Percentiles rank a stretch among this genome's conserved stretches.
Conservation (phyloP, 2,113 vertebrate genomes). For the Oophaga pumilio region DNA sequence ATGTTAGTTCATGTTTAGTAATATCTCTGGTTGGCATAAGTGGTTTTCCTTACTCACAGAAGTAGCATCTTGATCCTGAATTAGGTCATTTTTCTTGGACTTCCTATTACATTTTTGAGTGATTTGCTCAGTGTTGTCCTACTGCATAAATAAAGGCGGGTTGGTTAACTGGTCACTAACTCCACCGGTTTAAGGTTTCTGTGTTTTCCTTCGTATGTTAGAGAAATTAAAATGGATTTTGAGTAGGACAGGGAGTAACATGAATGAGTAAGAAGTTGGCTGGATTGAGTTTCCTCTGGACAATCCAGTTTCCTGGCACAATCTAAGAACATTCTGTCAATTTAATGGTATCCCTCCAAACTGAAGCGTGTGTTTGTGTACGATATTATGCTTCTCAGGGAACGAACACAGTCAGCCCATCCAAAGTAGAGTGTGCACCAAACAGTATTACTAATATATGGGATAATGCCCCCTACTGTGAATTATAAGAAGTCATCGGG, state of each 20-base stretch:
- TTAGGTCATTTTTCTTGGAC: neutral
- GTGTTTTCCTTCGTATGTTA: neutral
- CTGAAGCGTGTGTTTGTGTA: neutral
- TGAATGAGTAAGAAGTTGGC: slow-evolving; percentile 9
- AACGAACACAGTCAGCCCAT: neutral
- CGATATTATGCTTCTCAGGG: neutral
- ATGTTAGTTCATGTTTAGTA: neutral
- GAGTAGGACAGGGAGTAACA: neutral
- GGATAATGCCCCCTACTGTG: neutral
- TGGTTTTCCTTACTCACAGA: neutral
- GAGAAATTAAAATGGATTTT: neutral
- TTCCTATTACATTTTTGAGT: neutral
- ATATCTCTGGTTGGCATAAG: neutral
- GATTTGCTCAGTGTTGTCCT: neutral
- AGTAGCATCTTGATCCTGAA: neutral
- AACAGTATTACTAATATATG: neutral
- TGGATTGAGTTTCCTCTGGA: slow-evolving; percentile 9
- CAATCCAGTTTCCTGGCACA: slow-evolving; percentile 17
- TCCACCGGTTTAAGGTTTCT: neutral
- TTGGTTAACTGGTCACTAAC: neutral
- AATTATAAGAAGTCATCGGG: neutral
- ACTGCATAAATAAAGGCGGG: neutral
- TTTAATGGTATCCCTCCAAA: neutral
- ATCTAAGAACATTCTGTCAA: slow-evolving; percentile 15
- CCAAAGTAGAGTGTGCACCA: neutral